Evolutionary conservation across 2,113 vertebrate genomes (phyloP).

Genomic region (Apodemus speciosus): DNA sequence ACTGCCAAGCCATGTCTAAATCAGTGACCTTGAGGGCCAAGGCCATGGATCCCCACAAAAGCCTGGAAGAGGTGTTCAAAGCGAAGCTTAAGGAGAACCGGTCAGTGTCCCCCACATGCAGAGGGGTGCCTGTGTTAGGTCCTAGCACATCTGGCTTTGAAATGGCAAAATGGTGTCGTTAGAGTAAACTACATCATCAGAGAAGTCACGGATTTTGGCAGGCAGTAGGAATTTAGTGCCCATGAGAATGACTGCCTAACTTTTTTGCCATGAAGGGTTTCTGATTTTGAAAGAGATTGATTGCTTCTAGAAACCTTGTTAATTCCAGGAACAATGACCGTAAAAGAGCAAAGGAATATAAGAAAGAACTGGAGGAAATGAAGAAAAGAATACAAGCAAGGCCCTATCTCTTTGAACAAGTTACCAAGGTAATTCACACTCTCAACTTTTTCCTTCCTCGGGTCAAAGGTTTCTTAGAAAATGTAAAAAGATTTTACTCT

Average conservation of each 20-base stretch:
- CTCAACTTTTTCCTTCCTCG: slow-evolving; percentile 5
- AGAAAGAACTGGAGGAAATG: slow-evolving; percentile 92
- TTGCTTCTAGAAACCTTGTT: slow-evolving; percentile 62
- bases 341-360: slow-evolving; percentile 91
- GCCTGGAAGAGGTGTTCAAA: slow-evolving; percentile 89
- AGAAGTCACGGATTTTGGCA: not conserved
- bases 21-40: slow-evolving; percentile 90
- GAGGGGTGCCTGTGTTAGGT: slow-evolving; percentile 8
- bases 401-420: slow-evolving; percentile 94
- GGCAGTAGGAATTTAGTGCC: slow-evolving; percentile 4
- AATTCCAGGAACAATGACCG: slow-evolving; percentile 90
- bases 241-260: not conserved
- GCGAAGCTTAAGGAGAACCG: slow-evolving; percentile 89
- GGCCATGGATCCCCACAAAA: slow-evolving; percentile 92
- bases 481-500: slow-evolving; percentile 18
- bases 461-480: slow-evolving; percentile 27
- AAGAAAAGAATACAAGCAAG: slow-evolving; percentile 89
- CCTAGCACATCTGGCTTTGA: not conserved
- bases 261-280: slow-evolving; percentile 40
- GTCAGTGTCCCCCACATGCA: slow-evolving; percentile 82
- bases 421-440: slow-evolving; percentile 86
- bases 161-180: not conserved
- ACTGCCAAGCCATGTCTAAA: slow-evolving; percentile 88
- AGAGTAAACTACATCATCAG: not conserved
- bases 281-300: slow-evolving; percentile 25